Evolutionary conservation across 2,113 vertebrate species (phyloP).

Genomic region (Hemibagrus wyckioides): DNA sequence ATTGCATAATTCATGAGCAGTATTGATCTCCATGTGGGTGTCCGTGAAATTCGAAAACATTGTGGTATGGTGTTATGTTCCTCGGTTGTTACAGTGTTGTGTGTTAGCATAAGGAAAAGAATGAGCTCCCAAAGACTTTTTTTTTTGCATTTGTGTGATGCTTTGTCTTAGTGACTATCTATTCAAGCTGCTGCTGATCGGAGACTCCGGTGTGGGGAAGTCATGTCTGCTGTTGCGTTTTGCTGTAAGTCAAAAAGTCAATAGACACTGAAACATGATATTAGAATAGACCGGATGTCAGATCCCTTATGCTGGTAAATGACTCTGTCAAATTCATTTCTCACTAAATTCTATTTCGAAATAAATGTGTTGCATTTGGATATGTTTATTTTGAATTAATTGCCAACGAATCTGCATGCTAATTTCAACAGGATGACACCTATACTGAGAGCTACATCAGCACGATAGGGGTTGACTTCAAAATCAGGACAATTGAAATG

Average conservation of each 20-base stretch:
- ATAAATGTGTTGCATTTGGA: not conserved
- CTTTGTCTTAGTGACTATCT: slow-evolving; percentile 88
- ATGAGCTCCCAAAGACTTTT: not conserved
- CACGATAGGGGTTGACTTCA: slow-evolving; percentile 98
- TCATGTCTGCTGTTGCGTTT: slow-evolving; percentile 97
- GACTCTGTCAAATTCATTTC: too few species aligned
- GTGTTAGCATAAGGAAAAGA: not conserved
- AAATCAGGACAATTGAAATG: slow-evolving; percentile 98
- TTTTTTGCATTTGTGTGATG: slow-evolving; percentile 47
- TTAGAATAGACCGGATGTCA: not conserved
- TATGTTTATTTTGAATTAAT: not conserved
- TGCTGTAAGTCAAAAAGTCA: slow-evolving; percentile 84
- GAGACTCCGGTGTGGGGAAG: slow-evolving; percentile 97
- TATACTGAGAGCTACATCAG: slow-evolving; percentile 99
- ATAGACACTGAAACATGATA: not conserved
- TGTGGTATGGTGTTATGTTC: not conserved
- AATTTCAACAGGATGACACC: slow-evolving; percentile 84
- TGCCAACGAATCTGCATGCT: not conserved
- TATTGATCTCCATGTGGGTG: not conserved
- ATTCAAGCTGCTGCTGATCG: slow-evolving; percentile 97
- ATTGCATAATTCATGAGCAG: slow-evolving; percentile 22
- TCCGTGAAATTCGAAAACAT: not conserved
- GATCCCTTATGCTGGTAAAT: not conserved
- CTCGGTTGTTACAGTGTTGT: not conserved
- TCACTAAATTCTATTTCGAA: not conserved